Evolutionary conservation across 2,113 vertebrate species (phyloP), one percentile per base, ranked within the genome.

Genomic region (Eublepharis macularius): DNA sequence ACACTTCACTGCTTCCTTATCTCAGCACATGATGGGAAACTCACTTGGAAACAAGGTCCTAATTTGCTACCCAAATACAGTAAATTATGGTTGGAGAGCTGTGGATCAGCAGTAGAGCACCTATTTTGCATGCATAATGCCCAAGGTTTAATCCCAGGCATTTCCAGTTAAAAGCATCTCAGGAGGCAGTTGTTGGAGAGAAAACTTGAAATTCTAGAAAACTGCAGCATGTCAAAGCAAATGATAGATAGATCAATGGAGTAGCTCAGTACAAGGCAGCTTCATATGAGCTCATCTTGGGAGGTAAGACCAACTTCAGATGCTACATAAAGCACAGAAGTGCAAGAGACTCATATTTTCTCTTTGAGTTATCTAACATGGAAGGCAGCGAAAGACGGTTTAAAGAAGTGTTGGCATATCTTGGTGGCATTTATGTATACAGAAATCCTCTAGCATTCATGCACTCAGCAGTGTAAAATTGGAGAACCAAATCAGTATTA

Each of bases 31-130:
- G 76, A 81, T 83, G 26, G 47, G 6, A 10, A 78, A 75, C 72
- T 65, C 45, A 39, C 63, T 81, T 3, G 87, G 36, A 34, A 89
- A 85, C 81, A 54, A 32, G n/a, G 69, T 86, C n/a, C 73, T 49
- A 74, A 81, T 24, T 76, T 90, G 65, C 43, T 70, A 26, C 66
- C 70, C 21, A 34, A 81, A 49, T 41, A 34, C n/a, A 51, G 17
- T 26, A 36, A 86, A 0, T 0, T 6, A 89, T 11, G 12, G 21
- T n/a, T 60, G 57, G 57, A 60, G 57, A 21, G 21, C 21, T 60
- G 21, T 60, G 21, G 21, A 60, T 60, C 57, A 60, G 16, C 24
- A 60, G 57, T 9, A 63, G 24, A 63, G 26, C 26, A 29, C 24
- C 60, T 26, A 6, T 63, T 63, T 63, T 63, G 54, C 54, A 21